Conservation (phyloP, 1,140 invertebrate species). For the Penaeus vannamei region DNA sequence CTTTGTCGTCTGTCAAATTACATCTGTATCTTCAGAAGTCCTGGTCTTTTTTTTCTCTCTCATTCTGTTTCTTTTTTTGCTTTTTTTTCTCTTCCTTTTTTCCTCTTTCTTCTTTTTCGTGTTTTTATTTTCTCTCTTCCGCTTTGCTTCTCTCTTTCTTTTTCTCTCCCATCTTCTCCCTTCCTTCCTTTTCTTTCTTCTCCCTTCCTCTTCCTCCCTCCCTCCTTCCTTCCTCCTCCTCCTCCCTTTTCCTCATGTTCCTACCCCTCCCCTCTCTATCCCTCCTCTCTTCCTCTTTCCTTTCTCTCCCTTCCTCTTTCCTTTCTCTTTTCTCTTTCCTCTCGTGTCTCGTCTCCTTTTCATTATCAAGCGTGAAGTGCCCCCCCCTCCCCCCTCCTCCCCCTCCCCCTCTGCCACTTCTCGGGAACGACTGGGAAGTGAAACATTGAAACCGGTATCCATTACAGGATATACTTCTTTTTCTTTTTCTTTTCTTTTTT, state of each 20-base stretch:
- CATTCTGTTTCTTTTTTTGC: not conserved
- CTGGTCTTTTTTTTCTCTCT: not conserved
- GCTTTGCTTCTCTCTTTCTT: not conserved
- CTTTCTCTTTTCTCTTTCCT: not conserved
- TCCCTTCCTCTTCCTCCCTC: constrained; percentile 24
- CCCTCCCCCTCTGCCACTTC: too few species aligned
- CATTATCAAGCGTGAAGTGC: too few species aligned
- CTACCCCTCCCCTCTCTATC: too few species aligned
- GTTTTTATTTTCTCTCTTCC: too few species aligned
- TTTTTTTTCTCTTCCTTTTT: too few species aligned
- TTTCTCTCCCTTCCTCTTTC: not conserved
- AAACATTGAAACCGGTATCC: too few species aligned
- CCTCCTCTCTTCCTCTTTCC: not conserved
- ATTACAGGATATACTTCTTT: too few species aligned
- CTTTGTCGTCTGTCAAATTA: not conserved
- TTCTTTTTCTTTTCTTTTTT: too few species aligned
- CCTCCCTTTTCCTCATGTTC: not conserved
- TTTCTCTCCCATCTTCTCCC: not conserved
- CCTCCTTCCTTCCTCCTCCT: not conserved
- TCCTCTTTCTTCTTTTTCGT: too few species aligned
- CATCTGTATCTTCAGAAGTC: not conserved
- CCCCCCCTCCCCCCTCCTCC: too few species aligned
- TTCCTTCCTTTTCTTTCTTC: not conserved
- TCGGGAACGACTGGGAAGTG: too few species aligned
- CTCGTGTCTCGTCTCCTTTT: not conserved